Conservation (phyloP, 2,797 vertebrate genomes). For the Pseudochaenichthys georgianus region DNA sequence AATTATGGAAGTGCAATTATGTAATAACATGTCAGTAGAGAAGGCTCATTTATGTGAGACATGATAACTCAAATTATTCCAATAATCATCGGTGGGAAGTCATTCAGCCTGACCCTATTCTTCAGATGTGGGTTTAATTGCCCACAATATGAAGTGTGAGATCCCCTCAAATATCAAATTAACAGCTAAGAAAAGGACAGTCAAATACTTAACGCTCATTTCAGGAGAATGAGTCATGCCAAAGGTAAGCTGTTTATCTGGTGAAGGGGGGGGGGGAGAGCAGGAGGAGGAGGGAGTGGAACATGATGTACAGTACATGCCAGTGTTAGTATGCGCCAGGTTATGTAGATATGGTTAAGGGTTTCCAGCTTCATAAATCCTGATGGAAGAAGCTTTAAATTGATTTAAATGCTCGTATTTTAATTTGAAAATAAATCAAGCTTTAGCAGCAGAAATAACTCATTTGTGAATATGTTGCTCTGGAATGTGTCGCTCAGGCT, state of each 20-base stretch:
- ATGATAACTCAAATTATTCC: conserved; percentile 56
- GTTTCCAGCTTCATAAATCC: conserved; percentile 19
- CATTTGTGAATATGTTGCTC: background rate
- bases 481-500: background rate
- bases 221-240: conserved; percentile 52
- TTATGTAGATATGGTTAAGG: background rate
- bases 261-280: conserved; percentile 14
- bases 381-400: background rate
- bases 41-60: conserved; percentile 37
- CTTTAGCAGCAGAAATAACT: background rate
- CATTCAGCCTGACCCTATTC: conserved; percentile 72
- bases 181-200: conserved; percentile 75
- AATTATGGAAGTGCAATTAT: conserved; percentile 19
- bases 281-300: conserved; percentile 17
- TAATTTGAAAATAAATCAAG: background rate
- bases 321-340: conserved; percentile 2
- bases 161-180: conserved; percentile 81
- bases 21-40: conserved; percentile 12
- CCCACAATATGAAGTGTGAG: conserved; percentile 76
- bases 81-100: conserved; percentile 75
- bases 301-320: background rate
- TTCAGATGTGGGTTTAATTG: conserved; percentile 79
- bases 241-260: conserved; percentile 76
- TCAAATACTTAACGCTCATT: conserved; percentile 64
- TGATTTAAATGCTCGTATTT: background rate